Percentiles rank a stretch among this genome's conserved stretches.
Conservation (phyloP, 2,113 vertebrate genomes). For the Percopsis transmontana region DNA sequence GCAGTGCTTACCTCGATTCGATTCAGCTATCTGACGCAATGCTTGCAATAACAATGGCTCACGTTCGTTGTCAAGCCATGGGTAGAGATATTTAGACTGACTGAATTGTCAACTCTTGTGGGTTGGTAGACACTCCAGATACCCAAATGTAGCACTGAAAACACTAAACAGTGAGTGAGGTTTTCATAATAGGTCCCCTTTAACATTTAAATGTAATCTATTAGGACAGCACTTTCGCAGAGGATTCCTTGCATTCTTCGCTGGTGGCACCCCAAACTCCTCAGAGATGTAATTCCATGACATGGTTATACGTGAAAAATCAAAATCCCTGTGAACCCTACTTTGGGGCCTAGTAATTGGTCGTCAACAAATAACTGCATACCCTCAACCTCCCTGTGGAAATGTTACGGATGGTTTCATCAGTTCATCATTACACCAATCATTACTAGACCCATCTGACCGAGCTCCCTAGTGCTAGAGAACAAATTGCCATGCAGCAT, state of each 20-base stretch:
- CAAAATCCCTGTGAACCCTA: constrained; percentile 5
- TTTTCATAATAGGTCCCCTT: too few species aligned
- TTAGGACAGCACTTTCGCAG: background rate
- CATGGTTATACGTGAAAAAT: constrained; percentile 12
- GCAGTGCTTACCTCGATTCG: too few species aligned
- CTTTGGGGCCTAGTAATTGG: background rate
- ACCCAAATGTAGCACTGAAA: too few species aligned
- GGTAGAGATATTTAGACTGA: too few species aligned
- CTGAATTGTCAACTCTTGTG: too few species aligned
- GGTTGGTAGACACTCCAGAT: too few species aligned
- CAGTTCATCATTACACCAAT: constrained; percentile 14
- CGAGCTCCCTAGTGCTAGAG: background rate
- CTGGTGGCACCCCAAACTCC: background rate
- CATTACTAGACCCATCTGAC: constrained; percentile 22
- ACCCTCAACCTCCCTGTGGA: constrained; percentile 11
- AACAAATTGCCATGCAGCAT: constrained; percentile 29
- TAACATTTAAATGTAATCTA: too few species aligned
- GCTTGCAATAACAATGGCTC: too few species aligned
- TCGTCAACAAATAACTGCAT: background rate
- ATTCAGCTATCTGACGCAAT: too few species aligned
- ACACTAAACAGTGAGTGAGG: too few species aligned
- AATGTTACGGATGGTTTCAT: constrained; percentile 34
- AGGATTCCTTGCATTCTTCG: too few species aligned
- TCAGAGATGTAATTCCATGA: constrained; percentile 25
- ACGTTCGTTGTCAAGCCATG: too few species aligned